Conservation (phyloP, 2,888 invertebrate species). For the Dinocampus coccinellae region DNA sequence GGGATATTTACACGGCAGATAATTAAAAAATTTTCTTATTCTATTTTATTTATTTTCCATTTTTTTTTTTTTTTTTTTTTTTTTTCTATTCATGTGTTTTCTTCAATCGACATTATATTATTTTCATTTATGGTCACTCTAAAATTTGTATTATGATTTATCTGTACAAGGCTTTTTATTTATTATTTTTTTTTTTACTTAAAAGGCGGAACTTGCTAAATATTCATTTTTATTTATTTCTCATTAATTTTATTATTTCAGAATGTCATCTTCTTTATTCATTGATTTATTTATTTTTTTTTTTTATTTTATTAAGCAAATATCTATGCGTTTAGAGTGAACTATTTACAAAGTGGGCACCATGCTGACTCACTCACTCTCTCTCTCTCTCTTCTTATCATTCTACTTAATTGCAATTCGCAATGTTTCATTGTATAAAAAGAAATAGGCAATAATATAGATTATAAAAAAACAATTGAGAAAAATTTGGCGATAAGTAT, state of each 20-base stretch:
- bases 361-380: slow-evolving; percentile 49
- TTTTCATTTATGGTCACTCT: neutral
- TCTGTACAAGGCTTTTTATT: slow-evolving; percentile 34
- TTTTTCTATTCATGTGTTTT: slow-evolving; percentile 5
- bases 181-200: no score
- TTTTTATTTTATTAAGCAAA: slow-evolving; percentile 34
- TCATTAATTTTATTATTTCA: no score
- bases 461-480: slow-evolving; percentile 15
- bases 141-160: neutral
- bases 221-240: neutral
- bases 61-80: slow-evolving; percentile 20
- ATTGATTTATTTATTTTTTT: neutral
- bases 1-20: slow-evolving; percentile 48
- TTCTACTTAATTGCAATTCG: neutral
- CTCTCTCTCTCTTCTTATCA: slow-evolving; percentile 22
- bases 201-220: slow-evolving; percentile 8
- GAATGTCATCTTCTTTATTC: neutral
- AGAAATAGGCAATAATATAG: slow-evolving; percentile 29
- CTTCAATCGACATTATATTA: neutral
- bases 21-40: slow-evolving; percentile 11
- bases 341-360: slow-evolving; percentile 60
- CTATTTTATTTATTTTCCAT: neutral
- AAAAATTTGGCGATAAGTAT: neutral
- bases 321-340: slow-evolving; percentile 50
- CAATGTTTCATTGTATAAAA: slow-evolving; percentile 11